Evolutionary conservation across 2,113 vertebrate species (phyloP).

Genomic region (Phycodurus eques): DNA sequence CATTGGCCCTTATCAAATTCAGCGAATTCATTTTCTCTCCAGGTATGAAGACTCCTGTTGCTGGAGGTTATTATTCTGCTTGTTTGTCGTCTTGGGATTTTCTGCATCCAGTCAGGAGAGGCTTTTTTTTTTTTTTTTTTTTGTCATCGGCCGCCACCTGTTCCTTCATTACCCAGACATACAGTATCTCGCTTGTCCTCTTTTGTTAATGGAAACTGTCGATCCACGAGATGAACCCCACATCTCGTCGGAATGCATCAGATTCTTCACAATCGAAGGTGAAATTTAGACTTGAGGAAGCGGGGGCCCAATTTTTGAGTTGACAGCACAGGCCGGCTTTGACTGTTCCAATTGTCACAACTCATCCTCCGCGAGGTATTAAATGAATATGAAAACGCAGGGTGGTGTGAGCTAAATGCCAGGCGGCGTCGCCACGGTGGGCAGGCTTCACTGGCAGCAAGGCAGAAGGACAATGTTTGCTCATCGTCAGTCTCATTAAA

Average conservation of each 20-base stretch:
- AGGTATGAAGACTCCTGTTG: conserved; percentile 65
- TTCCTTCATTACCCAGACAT: conserved; percentile 60
- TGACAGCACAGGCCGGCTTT: conserved; percentile 45
- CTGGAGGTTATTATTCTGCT: conserved; percentile 74
- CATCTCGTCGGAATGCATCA: conserved; percentile 26
- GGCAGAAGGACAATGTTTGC: conserved; percentile 66
- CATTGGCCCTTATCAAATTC: conserved; percentile 78
- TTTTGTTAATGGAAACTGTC: conserved; percentile 29
- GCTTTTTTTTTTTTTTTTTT: conserved; percentile 33
- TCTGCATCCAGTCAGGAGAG: conserved; percentile 56
- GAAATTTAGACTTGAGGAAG: conserved; percentile 4
- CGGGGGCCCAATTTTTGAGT: background rate
- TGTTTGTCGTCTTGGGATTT: conserved; percentile 75
- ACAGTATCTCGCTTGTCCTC: conserved; percentile 23
- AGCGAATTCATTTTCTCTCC: conserved; percentile 73
- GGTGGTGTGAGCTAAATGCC: conserved; percentile 70
- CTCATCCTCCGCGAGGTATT: conserved; percentile 69
- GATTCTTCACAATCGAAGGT: conserved; percentile 15
- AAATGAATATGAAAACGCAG: conserved; percentile 67
- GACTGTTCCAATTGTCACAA: conserved; percentile 47
- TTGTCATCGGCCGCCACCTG: conserved; percentile 60
- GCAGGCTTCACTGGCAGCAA: conserved; percentile 42
- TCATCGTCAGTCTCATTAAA: conserved; percentile 72
- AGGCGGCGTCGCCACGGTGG: conserved; percentile 35
- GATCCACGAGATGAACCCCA: conserved; percentile 27